Conservation (phyloP, 2,797 vertebrate genomes). For the Pseudopleuronectes americanus region DNA sequence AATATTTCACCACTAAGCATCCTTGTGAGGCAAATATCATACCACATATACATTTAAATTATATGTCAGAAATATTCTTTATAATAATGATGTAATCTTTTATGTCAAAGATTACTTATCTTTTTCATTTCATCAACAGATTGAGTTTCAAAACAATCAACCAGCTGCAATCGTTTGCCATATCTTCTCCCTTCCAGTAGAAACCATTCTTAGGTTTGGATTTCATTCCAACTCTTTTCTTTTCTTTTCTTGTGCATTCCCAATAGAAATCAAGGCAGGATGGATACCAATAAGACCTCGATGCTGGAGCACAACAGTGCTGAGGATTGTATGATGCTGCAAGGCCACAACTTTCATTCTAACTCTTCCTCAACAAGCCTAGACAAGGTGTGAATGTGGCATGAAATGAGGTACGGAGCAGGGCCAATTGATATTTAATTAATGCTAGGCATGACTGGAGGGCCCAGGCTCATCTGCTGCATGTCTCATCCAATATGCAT, state of each 20-base stretch:
- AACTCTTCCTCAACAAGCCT: slow-evolving; percentile 61
- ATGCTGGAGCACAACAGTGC: slow-evolving; percentile 15
- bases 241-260: slow-evolving; percentile 28
- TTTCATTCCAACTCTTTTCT: slow-evolving; percentile 8
- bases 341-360: slow-evolving; percentile 68
- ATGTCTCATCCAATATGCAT: slow-evolving; percentile 82
- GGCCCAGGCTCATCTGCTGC: slow-evolving; percentile 76
- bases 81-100: not conserved
- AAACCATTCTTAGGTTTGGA: not conserved
- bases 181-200: not conserved
- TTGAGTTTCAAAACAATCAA: slow-evolving; percentile 29
- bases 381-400: slow-evolving; percentile 79
- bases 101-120: slow-evolving; percentile 2
- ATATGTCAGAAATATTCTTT: slow-evolving; percentile 2
- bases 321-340: slow-evolving; percentile 46
- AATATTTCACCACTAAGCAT: not conserved
- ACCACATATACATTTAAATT: not conserved
- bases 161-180: slow-evolving; percentile 27
- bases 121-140: slow-evolving; percentile 18
- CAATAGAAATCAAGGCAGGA: slow-evolving; percentile 37
- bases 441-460: slow-evolving; percentile 76
- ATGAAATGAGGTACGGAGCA: slow-evolving; percentile 76
- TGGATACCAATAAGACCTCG: slow-evolving; percentile 23
- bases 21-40: no score
- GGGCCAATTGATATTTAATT: slow-evolving; percentile 83